A percentile compares a stretch with the other conserved stretches of the same genome.
phyloP scores from a whole-genome alignment of 2,797 vertebrate genomes.

The Esox masquinongy region DNA sequence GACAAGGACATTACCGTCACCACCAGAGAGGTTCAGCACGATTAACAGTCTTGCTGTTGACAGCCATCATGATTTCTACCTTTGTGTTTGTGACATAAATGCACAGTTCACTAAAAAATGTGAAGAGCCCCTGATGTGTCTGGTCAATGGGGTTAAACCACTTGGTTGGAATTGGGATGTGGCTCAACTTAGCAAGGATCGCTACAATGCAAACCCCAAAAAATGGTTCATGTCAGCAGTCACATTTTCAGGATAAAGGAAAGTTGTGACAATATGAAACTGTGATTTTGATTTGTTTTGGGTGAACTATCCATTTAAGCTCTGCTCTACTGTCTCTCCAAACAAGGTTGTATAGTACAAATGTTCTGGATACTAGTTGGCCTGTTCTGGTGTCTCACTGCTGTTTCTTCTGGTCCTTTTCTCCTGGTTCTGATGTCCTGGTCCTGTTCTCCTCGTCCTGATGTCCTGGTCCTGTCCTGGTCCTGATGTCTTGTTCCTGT shows the following conservation, averaged over 20 bases:
- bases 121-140: not conserved
- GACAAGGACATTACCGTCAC: slow-evolving; percentile 45
- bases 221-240: not conserved
- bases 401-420: not conserved
- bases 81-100: not conserved
- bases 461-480: not conserved
- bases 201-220: not conserved
- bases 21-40: slow-evolving; percentile 40
- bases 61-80: not conserved
- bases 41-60: not conserved
- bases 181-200: not conserved
- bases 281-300: not conserved
- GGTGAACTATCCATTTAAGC: not conserved
- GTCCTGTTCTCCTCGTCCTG: not conserved
- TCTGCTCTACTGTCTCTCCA: slow-evolving; percentile 6
- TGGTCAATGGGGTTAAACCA: not conserved
- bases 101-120: too few species aligned
- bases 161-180: not conserved
- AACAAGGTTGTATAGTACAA: slow-evolving; percentile 13
- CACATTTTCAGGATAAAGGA: not conserved
- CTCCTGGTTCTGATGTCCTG: too few species aligned
- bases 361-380: not conserved
- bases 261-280: too few species aligned
- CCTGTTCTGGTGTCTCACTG: not conserved
- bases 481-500: not conserved